Evolutionary conservation across 23 tunicate species (phyloP).

Genomic region (Ascidia mentula): DNA sequence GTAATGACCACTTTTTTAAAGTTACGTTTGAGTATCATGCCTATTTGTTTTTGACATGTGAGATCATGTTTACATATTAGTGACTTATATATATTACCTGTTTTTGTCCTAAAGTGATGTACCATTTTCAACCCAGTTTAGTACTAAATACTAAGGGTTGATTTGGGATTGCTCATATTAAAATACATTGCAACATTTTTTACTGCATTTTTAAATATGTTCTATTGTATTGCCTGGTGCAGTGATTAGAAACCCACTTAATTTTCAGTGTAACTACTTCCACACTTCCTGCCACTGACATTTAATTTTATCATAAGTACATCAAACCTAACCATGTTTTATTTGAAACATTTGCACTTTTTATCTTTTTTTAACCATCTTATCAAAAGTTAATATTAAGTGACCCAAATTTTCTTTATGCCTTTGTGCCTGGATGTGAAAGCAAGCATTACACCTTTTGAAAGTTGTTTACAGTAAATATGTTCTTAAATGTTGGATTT

Average conservation of each 20-base stretch:
- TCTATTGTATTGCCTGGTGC: neutral
- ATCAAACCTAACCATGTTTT: neutral
- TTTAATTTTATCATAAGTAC: neutral
- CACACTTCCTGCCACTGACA: neutral
- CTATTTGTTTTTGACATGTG: too few species aligned
- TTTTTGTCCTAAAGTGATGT: neutral
- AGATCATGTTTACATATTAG: too few species aligned
- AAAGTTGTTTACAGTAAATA: neutral
- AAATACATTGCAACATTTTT: neutral
- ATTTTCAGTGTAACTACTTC: neutral
- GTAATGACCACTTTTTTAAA: too few species aligned
- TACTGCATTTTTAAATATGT: neutral
- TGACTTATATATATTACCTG: slow-evolving; percentile 1
- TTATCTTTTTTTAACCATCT: too few species aligned
- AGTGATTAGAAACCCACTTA: neutral
- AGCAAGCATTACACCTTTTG: neutral
- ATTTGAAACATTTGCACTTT: neutral
- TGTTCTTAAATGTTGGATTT: neutral
- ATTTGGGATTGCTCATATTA: neutral
- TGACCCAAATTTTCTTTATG: neutral
- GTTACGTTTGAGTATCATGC: too few species aligned
- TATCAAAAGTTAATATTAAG: neutral
- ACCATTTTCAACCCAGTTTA: neutral
- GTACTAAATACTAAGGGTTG: neutral
- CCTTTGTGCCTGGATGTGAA: neutral